Conservation (phyloP, 2,113 vertebrate genomes). For the Centrocercus urophasianus region DNA sequence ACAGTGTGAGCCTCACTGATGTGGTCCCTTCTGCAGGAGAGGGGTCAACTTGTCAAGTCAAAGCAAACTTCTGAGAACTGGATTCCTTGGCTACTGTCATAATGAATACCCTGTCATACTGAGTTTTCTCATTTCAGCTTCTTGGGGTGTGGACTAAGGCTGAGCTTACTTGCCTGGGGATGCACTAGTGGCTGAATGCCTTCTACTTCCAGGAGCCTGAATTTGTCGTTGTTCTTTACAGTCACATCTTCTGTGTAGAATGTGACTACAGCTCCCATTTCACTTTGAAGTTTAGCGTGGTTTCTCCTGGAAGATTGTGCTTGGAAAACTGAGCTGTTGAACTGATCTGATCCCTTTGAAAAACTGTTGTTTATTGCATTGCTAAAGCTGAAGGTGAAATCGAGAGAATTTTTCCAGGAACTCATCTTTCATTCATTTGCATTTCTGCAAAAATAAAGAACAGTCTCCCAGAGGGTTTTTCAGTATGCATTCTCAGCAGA, state of each 20-base stretch:
- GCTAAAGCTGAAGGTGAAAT: not conserved
- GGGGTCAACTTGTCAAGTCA: not conserved
- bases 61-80: not conserved
- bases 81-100: too few relatives aligned
- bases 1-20: not conserved
- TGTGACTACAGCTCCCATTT: not conserved
- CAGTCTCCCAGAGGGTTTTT: not conserved
- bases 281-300: not conserved
- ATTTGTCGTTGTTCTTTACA: not conserved
- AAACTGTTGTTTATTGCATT: not conserved
- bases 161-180: not conserved
- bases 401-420: conserved; percentile 10
- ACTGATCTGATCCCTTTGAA: not conserved
- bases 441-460: not conserved
- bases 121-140: not conserved
- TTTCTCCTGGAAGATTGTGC: conserved; percentile 12
- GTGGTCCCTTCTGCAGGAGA: not conserved
- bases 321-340: not conserved
- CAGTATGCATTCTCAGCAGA: not conserved
- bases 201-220: not conserved
- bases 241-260: not conserved
- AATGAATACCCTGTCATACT: not conserved
- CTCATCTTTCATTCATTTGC: not conserved
- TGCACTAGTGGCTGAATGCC: not conserved
- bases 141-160: not conserved